Conservation (phyloP, 1,140 invertebrate genomes). For the Anastrepha ludens region DNA sequence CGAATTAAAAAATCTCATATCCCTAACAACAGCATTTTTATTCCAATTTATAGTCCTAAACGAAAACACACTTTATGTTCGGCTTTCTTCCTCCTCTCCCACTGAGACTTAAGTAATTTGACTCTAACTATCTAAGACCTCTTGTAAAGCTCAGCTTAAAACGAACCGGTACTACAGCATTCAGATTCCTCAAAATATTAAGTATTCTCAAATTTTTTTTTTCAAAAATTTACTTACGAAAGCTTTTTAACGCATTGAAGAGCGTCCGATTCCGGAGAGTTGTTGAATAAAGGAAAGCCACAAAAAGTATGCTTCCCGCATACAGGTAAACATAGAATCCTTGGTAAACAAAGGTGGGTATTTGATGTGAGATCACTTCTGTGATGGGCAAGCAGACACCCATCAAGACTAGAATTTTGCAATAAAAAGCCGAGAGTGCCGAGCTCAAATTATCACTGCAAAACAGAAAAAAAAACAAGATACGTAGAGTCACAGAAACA, state of each 20-base stretch:
- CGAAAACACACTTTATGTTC: too few species aligned
- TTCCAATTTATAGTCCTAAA: too few species aligned
- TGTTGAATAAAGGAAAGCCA: constrained; percentile 84
- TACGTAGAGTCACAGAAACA: background rate
- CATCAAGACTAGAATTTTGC: constrained; percentile 83
- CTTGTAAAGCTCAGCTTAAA: too few species aligned
- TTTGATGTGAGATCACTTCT: constrained; percentile 79
- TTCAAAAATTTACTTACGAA: constrained; percentile 68
- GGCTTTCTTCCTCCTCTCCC: too few species aligned
- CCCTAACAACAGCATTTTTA: too few species aligned
- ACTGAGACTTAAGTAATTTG: too few species aligned
- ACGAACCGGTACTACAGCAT: too few species aligned
- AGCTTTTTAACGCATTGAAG: constrained; percentile 74
- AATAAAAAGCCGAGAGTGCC: constrained; percentile 83
- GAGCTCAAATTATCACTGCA: constrained; percentile 74
- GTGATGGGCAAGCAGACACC: constrained; percentile 81
- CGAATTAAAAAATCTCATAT: too few species aligned
- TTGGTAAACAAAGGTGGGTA: constrained; percentile 80
- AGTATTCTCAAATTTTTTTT: too few species aligned
- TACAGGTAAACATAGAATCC: constrained; percentile 90
- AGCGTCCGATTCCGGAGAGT: constrained; percentile 80
- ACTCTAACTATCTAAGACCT: too few species aligned
- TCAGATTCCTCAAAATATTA: too few species aligned
- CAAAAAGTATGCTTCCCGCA: constrained; percentile 82
- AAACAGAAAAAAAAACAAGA: constrained; percentile 53